Evolutionary conservation across 2,797 vertebrate genomes (phyloP).

Genomic region (Parotocinclus haroldoi): DNA sequence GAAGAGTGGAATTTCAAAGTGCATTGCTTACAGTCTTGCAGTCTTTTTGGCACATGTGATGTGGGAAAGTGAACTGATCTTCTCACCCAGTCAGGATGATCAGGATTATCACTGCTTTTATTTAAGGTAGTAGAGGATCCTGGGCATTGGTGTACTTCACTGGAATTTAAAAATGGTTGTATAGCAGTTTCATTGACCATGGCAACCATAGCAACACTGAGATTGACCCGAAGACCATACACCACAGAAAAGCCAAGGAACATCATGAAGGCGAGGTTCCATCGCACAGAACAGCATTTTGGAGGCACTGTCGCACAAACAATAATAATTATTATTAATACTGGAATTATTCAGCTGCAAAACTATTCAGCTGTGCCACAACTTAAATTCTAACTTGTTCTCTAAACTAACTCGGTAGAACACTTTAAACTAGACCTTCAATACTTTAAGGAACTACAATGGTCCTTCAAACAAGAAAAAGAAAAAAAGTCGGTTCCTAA

Average conservation of each 20-base stretch:
- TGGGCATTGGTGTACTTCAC: slow-evolving; percentile 55
- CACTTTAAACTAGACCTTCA: too few species aligned
- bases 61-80: background rate
- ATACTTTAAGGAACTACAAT: too few species aligned
- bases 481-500: too few species aligned
- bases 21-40: too few species aligned
- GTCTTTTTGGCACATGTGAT: background rate
- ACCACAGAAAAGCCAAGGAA: slow-evolving; percentile 78
- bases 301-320: slow-evolving; percentile 52
- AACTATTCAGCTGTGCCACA: too few species aligned
- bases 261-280: slow-evolving; percentile 78
- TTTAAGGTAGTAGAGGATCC: slow-evolving; percentile 15
- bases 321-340: too few species aligned
- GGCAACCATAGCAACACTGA: slow-evolving; percentile 83
- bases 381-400: too few species aligned
- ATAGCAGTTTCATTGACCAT: slow-evolving; percentile 73
- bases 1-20: background rate
- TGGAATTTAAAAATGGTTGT: slow-evolving; percentile 39
- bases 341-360: too few species aligned
- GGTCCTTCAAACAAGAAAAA: too few species aligned
- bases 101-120: slow-evolving; percentile 44
- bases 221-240: slow-evolving; percentile 81
- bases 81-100: slow-evolving; percentile 65
- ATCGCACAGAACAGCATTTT: slow-evolving; percentile 75
- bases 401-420: too few species aligned